Percentiles rank a stretch among this genome's conserved stretches.
phyloP scores from a whole-genome alignment of 2,888 invertebrate species.

The Lycia hirtaria region DNA sequence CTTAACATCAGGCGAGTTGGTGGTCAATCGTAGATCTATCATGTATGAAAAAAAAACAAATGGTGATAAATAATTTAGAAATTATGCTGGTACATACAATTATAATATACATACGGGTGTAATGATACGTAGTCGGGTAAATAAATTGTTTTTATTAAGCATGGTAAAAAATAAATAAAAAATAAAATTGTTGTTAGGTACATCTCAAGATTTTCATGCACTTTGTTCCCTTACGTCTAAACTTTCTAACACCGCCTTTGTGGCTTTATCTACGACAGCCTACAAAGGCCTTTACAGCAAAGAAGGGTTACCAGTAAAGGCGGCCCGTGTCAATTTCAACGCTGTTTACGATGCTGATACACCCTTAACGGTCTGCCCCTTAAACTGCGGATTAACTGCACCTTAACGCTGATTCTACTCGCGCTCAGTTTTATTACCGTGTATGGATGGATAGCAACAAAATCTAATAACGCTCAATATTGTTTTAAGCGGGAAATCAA shows the following conservation, averaged over 20 bases:
- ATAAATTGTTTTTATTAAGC: no score
- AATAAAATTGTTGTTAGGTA: no score
- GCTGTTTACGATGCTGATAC: constrained; percentile 19
- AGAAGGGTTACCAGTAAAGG: constrained; percentile 5
- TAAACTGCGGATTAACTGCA: constrained; percentile 32
- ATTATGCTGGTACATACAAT: no score
- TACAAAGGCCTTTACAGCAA: constrained; percentile 2
- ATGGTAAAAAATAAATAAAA: no score
- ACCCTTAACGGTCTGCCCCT: constrained; percentile 14
- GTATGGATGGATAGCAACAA: constrained; percentile 14
- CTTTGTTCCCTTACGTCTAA: neutral
- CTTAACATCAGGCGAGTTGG: no score
- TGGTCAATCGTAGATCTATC: no score
- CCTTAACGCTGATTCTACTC: constrained; percentile 27
- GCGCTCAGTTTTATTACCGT: constrained; percentile 17
- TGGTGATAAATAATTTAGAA: no score
- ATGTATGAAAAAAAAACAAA: no score
- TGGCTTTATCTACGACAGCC: neutral
- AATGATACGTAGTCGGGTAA: no score
- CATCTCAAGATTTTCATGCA: neutral
- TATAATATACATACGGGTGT: no score
- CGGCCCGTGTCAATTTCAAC: constrained; percentile 1
- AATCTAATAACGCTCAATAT: no score
- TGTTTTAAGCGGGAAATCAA: no score
- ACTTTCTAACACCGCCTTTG: neutral